Evolutionary conservation across 53 echinoderm and acorn worm genomes (phyloP).

Genomic region (Apostichopus leukothele): DNA sequence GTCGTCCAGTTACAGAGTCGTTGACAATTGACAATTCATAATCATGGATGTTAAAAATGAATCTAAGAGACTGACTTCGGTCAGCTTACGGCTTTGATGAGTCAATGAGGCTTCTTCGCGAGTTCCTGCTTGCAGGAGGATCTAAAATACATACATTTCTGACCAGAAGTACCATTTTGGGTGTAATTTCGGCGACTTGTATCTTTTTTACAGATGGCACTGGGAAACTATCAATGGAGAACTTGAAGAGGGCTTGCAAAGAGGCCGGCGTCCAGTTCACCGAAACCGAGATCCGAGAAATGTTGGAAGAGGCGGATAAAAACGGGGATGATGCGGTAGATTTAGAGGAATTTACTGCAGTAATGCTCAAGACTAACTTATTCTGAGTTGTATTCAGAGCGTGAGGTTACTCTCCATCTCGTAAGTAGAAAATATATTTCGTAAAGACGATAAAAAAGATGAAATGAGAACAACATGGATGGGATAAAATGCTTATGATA

Average conservation of each 20-base stretch:
- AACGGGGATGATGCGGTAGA: slow-evolving; percentile 91
- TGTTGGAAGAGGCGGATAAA: slow-evolving; percentile 92
- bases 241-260: slow-evolving; percentile 87
- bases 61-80: no score
- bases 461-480: no score
- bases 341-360: slow-evolving; percentile 74
- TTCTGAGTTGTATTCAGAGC: slow-evolving; percentile 44
- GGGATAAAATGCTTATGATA: no score
- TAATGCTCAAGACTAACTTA: slow-evolving; percentile 94
- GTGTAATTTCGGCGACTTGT: not conserved
- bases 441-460: no score
- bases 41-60: no score
- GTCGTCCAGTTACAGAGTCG: no score
- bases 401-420: no score
- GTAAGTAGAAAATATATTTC: no score
- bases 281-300: slow-evolving; percentile 79
- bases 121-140: no score
- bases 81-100: no score
- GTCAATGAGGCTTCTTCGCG: no score
- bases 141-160: not conserved
- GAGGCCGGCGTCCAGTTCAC: slow-evolving; percentile 89
- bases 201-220: slow-evolving; percentile 59
- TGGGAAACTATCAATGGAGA: slow-evolving; percentile 78
- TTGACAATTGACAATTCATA: no score
- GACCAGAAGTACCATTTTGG: not conserved